phyloP scores from a whole-genome alignment of 2,797 vertebrate species.

The Hoplostethus atlanticus region DNA sequence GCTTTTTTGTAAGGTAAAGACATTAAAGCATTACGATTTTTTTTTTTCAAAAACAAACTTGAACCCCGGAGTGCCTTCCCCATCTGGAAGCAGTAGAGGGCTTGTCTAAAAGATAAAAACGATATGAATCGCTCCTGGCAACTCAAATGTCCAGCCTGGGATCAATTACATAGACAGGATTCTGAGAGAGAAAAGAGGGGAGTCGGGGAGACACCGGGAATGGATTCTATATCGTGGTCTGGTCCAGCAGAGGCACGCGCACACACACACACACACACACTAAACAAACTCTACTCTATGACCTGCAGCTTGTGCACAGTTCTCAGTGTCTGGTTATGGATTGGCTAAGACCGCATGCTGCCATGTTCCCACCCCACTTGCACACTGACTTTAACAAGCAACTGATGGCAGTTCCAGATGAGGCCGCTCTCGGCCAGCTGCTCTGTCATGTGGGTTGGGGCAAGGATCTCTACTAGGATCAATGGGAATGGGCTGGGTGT shows the following conservation, averaged over 20 bases:
- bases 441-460: slow-evolving; percentile 64
- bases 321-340: slow-evolving; percentile 68
- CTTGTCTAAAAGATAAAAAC: slow-evolving; percentile 87
- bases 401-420: slow-evolving; percentile 77
- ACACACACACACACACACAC: slow-evolving; percentile 41
- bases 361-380: slow-evolving; percentile 49
- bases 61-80: slow-evolving; percentile 76
- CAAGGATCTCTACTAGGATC: slow-evolving; percentile 48
- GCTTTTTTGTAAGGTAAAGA: slow-evolving; percentile 74
- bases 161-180: slow-evolving; percentile 86
- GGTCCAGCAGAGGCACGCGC: slow-evolving; percentile 59
- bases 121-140: slow-evolving; percentile 87
- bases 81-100: slow-evolving; percentile 87
- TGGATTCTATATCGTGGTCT: slow-evolving; percentile 60
- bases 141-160: slow-evolving; percentile 85
- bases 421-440: slow-evolving; percentile 68
- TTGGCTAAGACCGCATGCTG: slow-evolving; percentile 65
- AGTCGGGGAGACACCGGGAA: slow-evolving; percentile 17
- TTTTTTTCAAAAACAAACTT: slow-evolving; percentile 78
- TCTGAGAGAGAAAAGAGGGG: slow-evolving; percentile 54
- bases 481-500: slow-evolving; percentile 43
- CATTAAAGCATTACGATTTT: slow-evolving; percentile 81
- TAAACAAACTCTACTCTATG: slow-evolving; percentile 58
- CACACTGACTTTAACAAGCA: slow-evolving; percentile 68
- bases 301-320: slow-evolving; percentile 62